These are phyloP conservation scores for Monochamus saltuarius DNA, from an alignment of 1,140 invertebrate species.

Conservation along the genomic window DNA sequence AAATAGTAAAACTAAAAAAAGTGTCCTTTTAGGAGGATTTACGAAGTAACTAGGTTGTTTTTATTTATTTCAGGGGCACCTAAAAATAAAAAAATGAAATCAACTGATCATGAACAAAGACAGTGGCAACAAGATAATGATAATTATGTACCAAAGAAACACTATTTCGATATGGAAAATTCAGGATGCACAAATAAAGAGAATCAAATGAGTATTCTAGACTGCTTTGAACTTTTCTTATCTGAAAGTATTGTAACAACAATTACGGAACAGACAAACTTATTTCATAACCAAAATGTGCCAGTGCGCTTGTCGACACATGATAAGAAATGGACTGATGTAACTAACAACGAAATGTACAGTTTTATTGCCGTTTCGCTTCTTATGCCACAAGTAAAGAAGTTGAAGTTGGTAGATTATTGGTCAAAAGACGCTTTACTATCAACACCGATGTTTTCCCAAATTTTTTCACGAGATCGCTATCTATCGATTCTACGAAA, in stretches of 20 bases:
- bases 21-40: too few relatives aligned
- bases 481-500: conserved; percentile 28
- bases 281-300: neutral
- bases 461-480: conserved; percentile 36
- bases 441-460: conserved; percentile 35
- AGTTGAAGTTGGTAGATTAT: conserved; percentile 18
- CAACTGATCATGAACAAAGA: neutral
- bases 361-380: neutral
- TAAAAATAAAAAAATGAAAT: neutral
- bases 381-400: neutral
- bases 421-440: conserved; percentile 36
- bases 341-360: neutral
- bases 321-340: neutral
- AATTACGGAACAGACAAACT: neutral
- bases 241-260: neutral
- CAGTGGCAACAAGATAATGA: neutral
- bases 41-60: too few relatives aligned
- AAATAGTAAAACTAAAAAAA: too few relatives aligned
- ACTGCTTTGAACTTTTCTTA: neutral
- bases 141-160: conserved; percentile 3
- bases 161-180: neutral
- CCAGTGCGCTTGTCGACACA: neutral
- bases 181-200: too few relatives aligned
- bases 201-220: neutral
- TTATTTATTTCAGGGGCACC: neutral